Evolutionary conservation across 2,797 vertebrate species (phyloP), one percentile per base, ranked within the genome.

Genomic region (Hybognathus amarus): DNA sequence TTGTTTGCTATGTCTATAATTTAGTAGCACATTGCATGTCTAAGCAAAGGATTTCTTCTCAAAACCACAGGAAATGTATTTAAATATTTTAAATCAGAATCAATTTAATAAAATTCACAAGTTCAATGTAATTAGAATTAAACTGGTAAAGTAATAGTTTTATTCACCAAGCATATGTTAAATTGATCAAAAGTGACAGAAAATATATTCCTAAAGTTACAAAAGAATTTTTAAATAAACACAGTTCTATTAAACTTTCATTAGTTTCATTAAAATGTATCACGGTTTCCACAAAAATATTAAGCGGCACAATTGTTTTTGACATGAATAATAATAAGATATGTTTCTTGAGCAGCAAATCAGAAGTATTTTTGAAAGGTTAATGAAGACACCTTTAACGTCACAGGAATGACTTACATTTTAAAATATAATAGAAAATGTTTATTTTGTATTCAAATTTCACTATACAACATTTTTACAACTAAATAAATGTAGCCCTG

Each of bases 1-100:
- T 33, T 40, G 63, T 45, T 73, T 63, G 27, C 36, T 5, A 22
- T 68, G 24, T 83, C 54, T 5, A 33, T 74, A 40, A n/a, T 42
- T 54, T 54, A 42, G 24, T 27, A 68, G 47, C 7, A 42, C 36
- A 30, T 76, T n/a, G 10, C 24, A 4, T 78, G 12, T 80, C 24
- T 4, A 71, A 45, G 69, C 2, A 61, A 75, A 82, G 50, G 22
- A 24, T 30, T 81, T 63, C 40, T 24, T 71, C 9, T 47, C 79
- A 61, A 36, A 27, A 27, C 30, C 50, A 22, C 52, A 33, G 8
- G 15, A 2, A 66, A 22, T 27, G 0, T 70, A 61, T 50, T 11
- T 27, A 18, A 9, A 30, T 4, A 22, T 50, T 30, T 70, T 27
- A 13, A 22, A 9, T 24, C 47, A 50, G 6, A 50, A 50, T 50